Percentiles rank a stretch among this genome's conserved stretches.
These are phyloP conservation scores for Phyto melanocephala DNA, from an alignment of 2,888 invertebrate genomes.

Conservation along the genomic window DNA sequence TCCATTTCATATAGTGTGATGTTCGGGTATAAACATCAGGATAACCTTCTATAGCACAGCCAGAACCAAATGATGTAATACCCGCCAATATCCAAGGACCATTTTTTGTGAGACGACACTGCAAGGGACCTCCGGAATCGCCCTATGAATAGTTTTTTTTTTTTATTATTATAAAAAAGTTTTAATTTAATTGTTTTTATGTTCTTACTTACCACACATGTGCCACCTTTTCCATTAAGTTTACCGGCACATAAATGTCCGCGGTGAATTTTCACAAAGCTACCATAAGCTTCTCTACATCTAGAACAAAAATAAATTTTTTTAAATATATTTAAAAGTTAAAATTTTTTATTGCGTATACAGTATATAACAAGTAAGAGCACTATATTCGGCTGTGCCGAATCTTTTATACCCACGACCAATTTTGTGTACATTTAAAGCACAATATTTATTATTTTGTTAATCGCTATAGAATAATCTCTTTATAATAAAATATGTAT, in stretches of 20 bases:
- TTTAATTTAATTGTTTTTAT: background rate
- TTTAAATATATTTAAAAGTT: too few species aligned
- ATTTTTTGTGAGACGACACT: constrained; percentile 86
- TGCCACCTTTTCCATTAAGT: constrained; percentile 91
- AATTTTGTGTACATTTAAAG: too few species aligned
- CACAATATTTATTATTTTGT: too few species aligned
- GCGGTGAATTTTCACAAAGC: constrained; percentile 83
- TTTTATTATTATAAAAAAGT: background rate
- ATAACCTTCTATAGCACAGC: constrained; percentile 92
- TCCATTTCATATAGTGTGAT: constrained; percentile 92
- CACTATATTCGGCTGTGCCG: too few species aligned
- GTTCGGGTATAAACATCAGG: constrained; percentile 93
- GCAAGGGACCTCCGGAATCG: constrained; percentile 93
- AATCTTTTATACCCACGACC: too few species aligned
- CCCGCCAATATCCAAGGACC: constrained; percentile 94
- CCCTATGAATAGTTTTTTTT: constrained; percentile 81
- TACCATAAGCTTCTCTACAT: constrained; percentile 82
- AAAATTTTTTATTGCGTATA: too few species aligned
- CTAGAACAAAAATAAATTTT: too few species aligned
- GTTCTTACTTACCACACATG: constrained; percentile 87
- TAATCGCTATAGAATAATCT: too few species aligned
- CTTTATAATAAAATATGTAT: too few species aligned
- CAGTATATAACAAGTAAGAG: too few species aligned
- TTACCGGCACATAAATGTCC: constrained; percentile 94
- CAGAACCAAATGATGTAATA: constrained; percentile 94